Evolutionary conservation across 1,140 invertebrate species (phyloP).

Genomic region (Drosophila orosa): DNA sequence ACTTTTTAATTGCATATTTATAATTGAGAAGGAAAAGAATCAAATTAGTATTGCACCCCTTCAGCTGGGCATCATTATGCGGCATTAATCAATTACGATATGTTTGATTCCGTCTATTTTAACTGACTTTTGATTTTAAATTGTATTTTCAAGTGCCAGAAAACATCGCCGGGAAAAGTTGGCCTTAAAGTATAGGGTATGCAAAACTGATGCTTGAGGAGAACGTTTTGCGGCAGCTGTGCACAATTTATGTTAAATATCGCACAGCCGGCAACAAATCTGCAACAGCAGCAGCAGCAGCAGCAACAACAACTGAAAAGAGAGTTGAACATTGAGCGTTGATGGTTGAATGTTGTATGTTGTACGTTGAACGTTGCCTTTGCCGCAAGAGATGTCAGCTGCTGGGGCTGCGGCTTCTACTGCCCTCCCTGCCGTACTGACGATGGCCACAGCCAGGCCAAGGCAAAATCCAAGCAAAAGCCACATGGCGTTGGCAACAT

Average conservation of each 20-base stretch:
- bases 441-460: conserved; percentile 18
- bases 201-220: conserved; percentile 24
- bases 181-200: conserved; percentile 15
- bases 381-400: conserved; percentile 72
- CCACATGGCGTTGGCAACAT: conserved; percentile 71
- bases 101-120: too few species aligned
- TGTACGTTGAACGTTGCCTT: conserved; percentile 39
- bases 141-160: background rate
- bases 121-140: background rate
- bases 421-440: conserved; percentile 9
- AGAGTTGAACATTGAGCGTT: conserved; percentile 55
- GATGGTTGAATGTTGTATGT: conserved; percentile 46
- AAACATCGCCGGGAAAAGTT: background rate
- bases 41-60: too few species aligned
- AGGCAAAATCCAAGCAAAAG: conserved; percentile 9
- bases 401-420: conserved; percentile 41
- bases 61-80: too few species aligned
- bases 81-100: too few species aligned
- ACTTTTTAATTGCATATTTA: too few species aligned
- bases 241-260: conserved; percentile 76
- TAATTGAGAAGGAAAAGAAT: too few species aligned
- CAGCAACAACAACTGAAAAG: conserved; percentile 25
- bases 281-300: conserved; percentile 49
- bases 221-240: conserved; percentile 54
- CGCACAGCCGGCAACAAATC: conserved; percentile 60